These are phyloP conservation scores for Arremon aurantiirostris DNA, from an alignment of 2,797 vertebrate genomes.

Conservation along the genomic window DNA sequence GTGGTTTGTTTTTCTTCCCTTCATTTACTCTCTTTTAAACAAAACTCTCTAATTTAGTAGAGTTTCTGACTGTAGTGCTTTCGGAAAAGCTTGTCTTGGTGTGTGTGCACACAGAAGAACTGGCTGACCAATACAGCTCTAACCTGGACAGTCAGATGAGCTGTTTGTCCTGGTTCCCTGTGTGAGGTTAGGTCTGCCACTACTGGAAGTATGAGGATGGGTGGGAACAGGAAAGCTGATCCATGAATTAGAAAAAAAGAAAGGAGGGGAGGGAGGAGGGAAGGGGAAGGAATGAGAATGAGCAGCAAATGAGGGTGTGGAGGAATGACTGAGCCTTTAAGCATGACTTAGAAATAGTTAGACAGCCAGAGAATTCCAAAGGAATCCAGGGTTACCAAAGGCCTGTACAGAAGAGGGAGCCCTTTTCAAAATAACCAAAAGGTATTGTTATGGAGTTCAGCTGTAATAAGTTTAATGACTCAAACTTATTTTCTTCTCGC, in stretches of 20 bases:
- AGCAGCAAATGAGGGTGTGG: constrained; percentile 31
- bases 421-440: not conserved
- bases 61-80: not conserved
- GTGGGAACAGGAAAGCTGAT: constrained; percentile 40
- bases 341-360: constrained; percentile 34
- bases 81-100: not conserved
- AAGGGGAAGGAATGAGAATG: not conserved
- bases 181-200: not conserved
- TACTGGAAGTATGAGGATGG: not conserved
- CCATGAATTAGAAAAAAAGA: not conserved
- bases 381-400: not conserved
- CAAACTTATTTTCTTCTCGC: not conserved
- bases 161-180: not conserved
- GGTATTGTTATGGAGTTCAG: not conserved
- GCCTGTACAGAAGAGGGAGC: constrained; percentile 48
- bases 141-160: not conserved
- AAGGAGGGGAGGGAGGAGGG: no score
- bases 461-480: not conserved
- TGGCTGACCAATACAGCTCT: not conserved
- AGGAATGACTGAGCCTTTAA: constrained; percentile 9
- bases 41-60: not conserved
- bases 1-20: not conserved
- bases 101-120: not conserved
- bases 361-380: constrained; percentile 36
- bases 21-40: not conserved